Conservation (phyloP, 2,888 invertebrate genomes). For the Eutolmus rufibarbis region DNA sequence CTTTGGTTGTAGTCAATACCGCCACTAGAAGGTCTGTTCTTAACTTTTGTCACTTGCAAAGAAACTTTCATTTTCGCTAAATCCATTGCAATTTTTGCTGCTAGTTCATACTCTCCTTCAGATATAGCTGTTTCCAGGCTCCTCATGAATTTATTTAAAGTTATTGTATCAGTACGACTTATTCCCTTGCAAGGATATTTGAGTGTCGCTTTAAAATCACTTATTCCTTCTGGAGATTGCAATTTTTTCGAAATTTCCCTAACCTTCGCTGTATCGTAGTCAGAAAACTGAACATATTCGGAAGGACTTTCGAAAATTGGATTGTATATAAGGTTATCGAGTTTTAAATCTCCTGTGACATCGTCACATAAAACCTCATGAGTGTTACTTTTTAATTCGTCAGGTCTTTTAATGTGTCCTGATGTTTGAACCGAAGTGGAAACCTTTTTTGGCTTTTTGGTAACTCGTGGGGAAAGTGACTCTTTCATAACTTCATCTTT, state of each 20-base stretch:
- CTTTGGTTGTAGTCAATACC: conserved; percentile 35
- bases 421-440: conserved; percentile 69
- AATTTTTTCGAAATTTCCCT: conserved; percentile 49
- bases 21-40: conserved; percentile 46
- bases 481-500: neutral
- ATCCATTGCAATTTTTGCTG: conserved; percentile 78
- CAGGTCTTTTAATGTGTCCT: conserved; percentile 62
- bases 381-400: neutral
- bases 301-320: conserved; percentile 49
- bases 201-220: conserved; percentile 48
- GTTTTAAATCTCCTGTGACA: neutral
- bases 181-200: conserved; percentile 24
- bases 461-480: neutral
- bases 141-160: conserved; percentile 71
- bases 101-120: conserved; percentile 76
- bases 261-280: conserved; percentile 42
- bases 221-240: conserved; percentile 49
- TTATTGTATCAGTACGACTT: conserved; percentile 66
- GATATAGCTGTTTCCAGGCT: conserved; percentile 80
- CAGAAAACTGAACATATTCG: conserved; percentile 39
- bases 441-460: conserved; percentile 63
- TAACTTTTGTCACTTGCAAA: conserved; percentile 72
- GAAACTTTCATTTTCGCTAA: conserved; percentile 78
- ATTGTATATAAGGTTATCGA: conserved; percentile 53
- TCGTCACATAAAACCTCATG: neutral